Conservation (phyloP, 2,113 vertebrate genomes). For the Todiramphus chloris region DNA sequence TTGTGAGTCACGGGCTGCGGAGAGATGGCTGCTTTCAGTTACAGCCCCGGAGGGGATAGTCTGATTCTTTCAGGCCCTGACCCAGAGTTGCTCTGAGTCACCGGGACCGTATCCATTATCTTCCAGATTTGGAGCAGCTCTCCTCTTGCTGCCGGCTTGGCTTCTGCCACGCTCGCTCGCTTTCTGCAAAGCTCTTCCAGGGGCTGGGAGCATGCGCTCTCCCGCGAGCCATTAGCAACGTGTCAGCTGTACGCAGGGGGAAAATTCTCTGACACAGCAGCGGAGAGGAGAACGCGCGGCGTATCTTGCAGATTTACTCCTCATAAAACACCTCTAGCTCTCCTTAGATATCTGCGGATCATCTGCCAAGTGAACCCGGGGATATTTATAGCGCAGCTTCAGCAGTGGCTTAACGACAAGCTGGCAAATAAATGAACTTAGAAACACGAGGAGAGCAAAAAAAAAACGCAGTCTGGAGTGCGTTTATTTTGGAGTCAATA, state of each 20-base stretch:
- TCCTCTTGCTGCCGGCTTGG: not conserved
- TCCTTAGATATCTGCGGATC: not conserved
- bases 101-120: fast-evolving
- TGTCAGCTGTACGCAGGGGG: not conserved
- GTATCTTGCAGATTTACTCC: not conserved
- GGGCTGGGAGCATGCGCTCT: not conserved
- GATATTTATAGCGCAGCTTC: not conserved
- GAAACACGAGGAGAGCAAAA: constrained; percentile 9
- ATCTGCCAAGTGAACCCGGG: not conserved
- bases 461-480: not conserved
- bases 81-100: not conserved
- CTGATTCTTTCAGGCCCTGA: not conserved
- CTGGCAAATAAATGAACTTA: constrained; percentile 13
- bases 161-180: not conserved
- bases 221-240: not conserved
- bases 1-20: not conserved
- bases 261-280: not conserved
- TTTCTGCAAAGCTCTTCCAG: not conserved
- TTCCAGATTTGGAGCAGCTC: not conserved
- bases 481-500: not conserved
- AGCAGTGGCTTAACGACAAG: not conserved
- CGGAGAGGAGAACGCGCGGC: not conserved
- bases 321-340: not conserved
- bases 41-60: too few species aligned
- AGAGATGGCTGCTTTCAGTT: not conserved